Conservation (phyloP, 2,113 vertebrate genomes). For the Alethe castanea region DNA sequence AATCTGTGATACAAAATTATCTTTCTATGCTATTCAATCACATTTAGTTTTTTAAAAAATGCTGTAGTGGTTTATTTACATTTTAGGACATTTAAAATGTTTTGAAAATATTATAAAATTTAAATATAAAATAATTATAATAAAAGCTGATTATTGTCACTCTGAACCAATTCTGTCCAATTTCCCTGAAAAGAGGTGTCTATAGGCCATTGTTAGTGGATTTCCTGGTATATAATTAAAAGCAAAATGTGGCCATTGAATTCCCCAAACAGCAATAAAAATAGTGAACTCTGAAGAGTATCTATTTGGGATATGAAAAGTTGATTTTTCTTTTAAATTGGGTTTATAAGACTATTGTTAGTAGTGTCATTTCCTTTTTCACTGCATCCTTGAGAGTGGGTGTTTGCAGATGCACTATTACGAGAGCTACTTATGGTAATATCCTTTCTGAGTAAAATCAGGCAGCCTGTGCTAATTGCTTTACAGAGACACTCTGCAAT, state of each 20-base stretch:
- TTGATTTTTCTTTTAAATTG: background rate
- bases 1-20: background rate
- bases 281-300: background rate
- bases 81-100: background rate
- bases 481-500: background rate
- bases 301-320: background rate
- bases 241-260: background rate
- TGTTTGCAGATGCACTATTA: background rate
- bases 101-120: background rate
- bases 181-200: background rate
- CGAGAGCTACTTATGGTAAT: background rate
- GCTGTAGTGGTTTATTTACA: background rate
- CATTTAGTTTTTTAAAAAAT: background rate
- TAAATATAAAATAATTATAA: background rate
- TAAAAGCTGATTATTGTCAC: background rate
- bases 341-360: background rate
- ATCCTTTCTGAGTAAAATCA: background rate
- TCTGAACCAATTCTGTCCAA: background rate
- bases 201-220: background rate
- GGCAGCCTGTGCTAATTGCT: conserved; percentile 35
- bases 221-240: background rate
- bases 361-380: background rate
- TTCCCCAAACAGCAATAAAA: background rate
- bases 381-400: background rate
- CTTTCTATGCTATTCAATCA: background rate